Evolutionary conservation across 2,113 vertebrate genomes (phyloP).

Genomic region (Falcunculus frontatus): DNA sequence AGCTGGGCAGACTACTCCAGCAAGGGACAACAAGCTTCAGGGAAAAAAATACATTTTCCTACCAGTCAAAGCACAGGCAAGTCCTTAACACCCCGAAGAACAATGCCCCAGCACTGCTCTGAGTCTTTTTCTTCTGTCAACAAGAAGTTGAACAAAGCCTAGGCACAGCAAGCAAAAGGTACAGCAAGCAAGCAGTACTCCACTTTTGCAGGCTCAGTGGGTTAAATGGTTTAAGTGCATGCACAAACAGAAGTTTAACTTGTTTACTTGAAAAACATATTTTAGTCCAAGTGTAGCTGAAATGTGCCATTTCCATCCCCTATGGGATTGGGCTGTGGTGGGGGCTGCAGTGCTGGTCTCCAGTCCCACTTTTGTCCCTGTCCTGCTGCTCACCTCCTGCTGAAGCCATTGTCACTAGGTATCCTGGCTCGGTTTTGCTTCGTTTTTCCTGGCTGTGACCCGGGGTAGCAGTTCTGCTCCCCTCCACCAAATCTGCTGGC

Average conservation of each 20-base stretch:
- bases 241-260: neutral
- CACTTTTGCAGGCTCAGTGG: rapidly evolving
- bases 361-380: neutral
- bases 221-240: rapidly evolving
- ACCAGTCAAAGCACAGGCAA: neutral
- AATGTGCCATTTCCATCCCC: neutral
- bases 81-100: neutral
- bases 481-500: neutral
- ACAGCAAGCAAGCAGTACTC: neutral
- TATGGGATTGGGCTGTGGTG: rapidly evolving
- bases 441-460: rapidly evolving
- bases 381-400: neutral
- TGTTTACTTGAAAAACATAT: neutral
- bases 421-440: neutral
- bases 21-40: neutral
- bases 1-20: neutral
- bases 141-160: neutral
- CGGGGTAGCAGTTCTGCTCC: neutral
- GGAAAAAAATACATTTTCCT: neutral
- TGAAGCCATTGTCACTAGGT: neutral
- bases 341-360: neutral
- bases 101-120: neutral
- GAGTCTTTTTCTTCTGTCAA: neutral
- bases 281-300: neutral
- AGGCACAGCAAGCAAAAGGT: neutral